phyloP scores from a whole-genome alignment of 2,888 invertebrate species.

The Myopa testacea region DNA sequence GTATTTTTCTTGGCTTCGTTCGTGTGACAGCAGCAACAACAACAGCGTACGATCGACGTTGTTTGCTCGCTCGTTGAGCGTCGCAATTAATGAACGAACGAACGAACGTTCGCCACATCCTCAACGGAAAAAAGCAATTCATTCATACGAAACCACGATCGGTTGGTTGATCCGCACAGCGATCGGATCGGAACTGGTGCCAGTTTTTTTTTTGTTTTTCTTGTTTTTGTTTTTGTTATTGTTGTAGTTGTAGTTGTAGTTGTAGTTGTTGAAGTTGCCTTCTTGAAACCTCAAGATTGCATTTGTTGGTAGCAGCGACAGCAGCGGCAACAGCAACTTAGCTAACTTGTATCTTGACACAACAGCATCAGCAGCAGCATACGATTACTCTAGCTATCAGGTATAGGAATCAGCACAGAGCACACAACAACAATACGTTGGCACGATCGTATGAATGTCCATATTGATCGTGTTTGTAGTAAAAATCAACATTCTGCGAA shows the following conservation, averaged over 20 bases:
- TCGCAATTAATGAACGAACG: background rate
- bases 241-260: background rate
- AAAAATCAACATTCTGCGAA: conserved; percentile 38
- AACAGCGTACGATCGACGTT: conserved; percentile 11
- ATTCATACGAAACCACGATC: conserved; percentile 41
- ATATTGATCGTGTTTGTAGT: conserved; percentile 30
- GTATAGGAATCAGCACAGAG: background rate
- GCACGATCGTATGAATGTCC: background rate
- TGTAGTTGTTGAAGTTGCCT: background rate
- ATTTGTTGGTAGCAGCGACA: background rate
- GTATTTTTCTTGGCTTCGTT: conserved; percentile 31
- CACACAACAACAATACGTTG: background rate
- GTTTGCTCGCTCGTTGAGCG: background rate
- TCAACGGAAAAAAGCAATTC: conserved; percentile 51
- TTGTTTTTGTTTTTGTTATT: conserved; percentile 7
- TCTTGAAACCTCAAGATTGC: conserved; percentile 18
- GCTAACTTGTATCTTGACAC: background rate
- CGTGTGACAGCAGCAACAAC: conserved; percentile 32
- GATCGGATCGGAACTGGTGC: conserved; percentile 15
- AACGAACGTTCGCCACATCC: conserved; percentile 45
- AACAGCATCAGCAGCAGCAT: background rate
- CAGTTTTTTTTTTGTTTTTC: conserved; percentile 10
- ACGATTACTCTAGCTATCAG: background rate
- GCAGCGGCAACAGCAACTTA: conserved; percentile 14
- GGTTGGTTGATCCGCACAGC: background rate